Conservation (phyloP, 2,113 vertebrate genomes). For the Anseranas semipalmata region DNA sequence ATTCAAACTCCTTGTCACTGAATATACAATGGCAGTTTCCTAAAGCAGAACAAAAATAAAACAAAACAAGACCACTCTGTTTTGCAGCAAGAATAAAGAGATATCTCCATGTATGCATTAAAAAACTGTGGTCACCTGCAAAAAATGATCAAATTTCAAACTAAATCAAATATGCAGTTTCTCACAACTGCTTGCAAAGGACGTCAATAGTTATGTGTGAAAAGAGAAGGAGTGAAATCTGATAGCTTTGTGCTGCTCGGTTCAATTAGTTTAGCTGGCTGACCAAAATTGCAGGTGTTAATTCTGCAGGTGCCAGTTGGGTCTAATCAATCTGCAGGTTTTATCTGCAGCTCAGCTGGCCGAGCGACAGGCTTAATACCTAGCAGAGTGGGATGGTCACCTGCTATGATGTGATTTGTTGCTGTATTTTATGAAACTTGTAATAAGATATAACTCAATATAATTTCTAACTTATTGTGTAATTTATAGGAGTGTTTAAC, state of each 20-base stretch:
- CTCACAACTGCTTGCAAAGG: constrained; percentile 49
- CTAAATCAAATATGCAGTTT: constrained; percentile 52
- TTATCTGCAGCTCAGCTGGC: constrained; percentile 45
- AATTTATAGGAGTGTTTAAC: neutral
- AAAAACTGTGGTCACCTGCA: constrained; percentile 31
- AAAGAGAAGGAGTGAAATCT: constrained; percentile 45
- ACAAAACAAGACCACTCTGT: neutral
- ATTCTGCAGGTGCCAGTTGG: constrained; percentile 61
- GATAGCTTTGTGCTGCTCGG: constrained; percentile 28
- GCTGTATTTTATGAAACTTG: constrained; percentile 13
- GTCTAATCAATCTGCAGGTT: constrained; percentile 47
- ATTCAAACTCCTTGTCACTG: constrained; percentile 33
- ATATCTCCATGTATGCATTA: constrained; percentile 32
- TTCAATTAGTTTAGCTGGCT: constrained; percentile 56
- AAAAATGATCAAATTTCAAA: constrained; percentile 47
- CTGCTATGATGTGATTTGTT: constrained; percentile 34
- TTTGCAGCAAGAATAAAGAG: neutral
- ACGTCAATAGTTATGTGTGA: constrained; percentile 61
- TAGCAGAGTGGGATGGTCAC: constrained; percentile 33
- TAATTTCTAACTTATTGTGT: neutral
- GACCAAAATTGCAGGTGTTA: constrained; percentile 55
- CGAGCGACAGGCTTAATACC: constrained; percentile 10
- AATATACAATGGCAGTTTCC: constrained; percentile 49
- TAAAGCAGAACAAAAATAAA: neutral
- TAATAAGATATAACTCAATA: neutral